phyloP scores from a whole-genome alignment of 2,113 vertebrate species.

The Tylochromis polylepis region DNA sequence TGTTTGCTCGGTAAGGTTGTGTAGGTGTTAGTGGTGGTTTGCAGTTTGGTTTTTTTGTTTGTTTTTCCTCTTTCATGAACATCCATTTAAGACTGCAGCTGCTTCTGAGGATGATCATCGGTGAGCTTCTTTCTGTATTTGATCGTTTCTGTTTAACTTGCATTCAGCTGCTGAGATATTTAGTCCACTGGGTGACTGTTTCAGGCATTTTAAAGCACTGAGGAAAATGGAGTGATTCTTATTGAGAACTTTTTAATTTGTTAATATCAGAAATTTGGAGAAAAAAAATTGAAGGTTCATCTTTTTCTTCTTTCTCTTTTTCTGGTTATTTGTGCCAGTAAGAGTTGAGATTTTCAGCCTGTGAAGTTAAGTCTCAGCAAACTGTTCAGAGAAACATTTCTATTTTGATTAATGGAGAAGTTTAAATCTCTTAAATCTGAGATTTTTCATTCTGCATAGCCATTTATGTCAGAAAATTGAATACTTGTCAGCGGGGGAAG shows the following conservation, averaged over 20 bases:
- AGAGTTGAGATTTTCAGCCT: neutral
- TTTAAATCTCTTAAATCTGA: neutral
- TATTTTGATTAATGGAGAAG: neutral
- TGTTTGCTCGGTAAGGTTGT: constrained; percentile 18
- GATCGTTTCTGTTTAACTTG: neutral
- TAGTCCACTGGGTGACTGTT: neutral
- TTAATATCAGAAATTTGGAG: too few relatives aligned
- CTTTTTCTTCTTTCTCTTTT: neutral
- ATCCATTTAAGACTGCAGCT: neutral
- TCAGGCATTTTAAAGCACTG: neutral
- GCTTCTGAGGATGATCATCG: neutral
- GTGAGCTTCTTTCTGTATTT: neutral
- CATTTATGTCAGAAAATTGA: neutral
- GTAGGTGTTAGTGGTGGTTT: neutral
- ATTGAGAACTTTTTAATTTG: neutral
- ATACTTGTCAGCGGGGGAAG: neutral
- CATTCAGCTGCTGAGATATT: neutral
- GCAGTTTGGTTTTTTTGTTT: too few relatives aligned
- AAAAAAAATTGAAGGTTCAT: too few relatives aligned
- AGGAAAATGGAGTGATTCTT: neutral
- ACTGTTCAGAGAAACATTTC: neutral
- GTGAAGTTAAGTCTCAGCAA: neutral
- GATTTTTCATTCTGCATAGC: neutral
- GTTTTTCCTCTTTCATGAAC: neutral
- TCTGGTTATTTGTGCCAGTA: neutral